Evolutionary conservation across 2,888 invertebrate species (phyloP), one percentile per base, ranked within the genome.

Genomic region (Clusia tigrina): DNA sequence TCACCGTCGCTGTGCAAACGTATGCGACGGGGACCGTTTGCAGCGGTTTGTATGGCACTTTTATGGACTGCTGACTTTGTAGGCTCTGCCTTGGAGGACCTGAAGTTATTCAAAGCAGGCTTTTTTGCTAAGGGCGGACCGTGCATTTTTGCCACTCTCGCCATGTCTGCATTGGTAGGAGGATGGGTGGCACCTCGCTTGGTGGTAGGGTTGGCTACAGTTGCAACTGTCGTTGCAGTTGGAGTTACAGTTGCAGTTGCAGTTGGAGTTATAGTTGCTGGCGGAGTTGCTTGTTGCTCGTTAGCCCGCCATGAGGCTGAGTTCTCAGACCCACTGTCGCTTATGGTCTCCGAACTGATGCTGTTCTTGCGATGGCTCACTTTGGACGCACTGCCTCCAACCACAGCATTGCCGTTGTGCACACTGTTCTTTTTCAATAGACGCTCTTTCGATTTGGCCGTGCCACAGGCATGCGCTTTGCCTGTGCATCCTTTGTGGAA

Each of bases 401-500:
- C 56, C 42, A 68, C 64, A 46, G 67, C 61, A 61, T 64, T 67
- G 58, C 67, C 67, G 54, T 68, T 65, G 55, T 67, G 65, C 22
- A 62, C 62, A 60, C 54, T 69, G 6, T 57, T 62, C 37, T 61
- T 66, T 17, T 68, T 60, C 55, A 72, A 57, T 9, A 42, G 56
- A 5, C 53, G 15, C 20, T 67, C 69, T 54, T 76, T 78, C 2
- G 79, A 72, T 66, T 83, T 83, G 58, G 77, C 73, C 32, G 83
- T 83, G 55, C 92, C 92, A 71, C 89, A 88, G 12, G 91, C 92
- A 78, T 93, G 93, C 1, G 90, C 88, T 75, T 89, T 89, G 26
- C 93, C 93, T 32, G 89, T 90, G 80, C 93, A 93, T 59, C 89
- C 89, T 73, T 88, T 88, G 79, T 92, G 92, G 63, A 83, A 83